These are phyloP conservation scores for Chaetura pelagica DNA, from an alignment of 2,113 vertebrate species.

Conservation along the genomic window DNA sequence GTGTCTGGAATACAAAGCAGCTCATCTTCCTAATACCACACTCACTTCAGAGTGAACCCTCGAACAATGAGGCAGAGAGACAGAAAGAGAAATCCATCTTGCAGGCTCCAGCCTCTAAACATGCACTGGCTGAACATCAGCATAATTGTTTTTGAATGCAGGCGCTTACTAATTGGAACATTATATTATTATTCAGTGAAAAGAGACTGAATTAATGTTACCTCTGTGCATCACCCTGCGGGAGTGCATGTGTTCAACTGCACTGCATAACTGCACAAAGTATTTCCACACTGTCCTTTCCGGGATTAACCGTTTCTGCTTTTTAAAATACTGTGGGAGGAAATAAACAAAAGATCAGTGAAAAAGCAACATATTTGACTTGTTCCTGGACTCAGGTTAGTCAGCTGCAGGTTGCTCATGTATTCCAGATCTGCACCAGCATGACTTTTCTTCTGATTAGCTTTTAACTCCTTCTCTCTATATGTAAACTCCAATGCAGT, in stretches of 20 bases:
- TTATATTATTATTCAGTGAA: conserved; percentile 78
- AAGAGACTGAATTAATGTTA: conserved; percentile 79
- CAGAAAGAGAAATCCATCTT: conserved; percentile 61
- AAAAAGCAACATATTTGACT: conserved; percentile 21
- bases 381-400: neutral
- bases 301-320: conserved; percentile 88
- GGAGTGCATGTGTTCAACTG: conserved; percentile 91
- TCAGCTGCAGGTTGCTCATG: conserved; percentile 46
- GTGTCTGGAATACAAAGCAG: conserved; percentile 19
- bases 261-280: conserved; percentile 89
- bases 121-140: conserved; percentile 59
- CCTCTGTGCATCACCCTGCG: conserved; percentile 91
- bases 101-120: conserved; percentile 50
- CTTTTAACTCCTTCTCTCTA: conserved; percentile 72
- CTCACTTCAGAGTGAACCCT: conserved; percentile 31
- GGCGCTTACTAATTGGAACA: conserved; percentile 77
- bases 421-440: conserved; percentile 73
- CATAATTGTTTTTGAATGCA: conserved; percentile 76
- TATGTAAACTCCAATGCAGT: conserved; percentile 41
- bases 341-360: conserved; percentile 62
- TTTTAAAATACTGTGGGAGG: conserved; percentile 86
- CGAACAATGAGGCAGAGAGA: conserved; percentile 28
- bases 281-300: conserved; percentile 91
- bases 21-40: conserved; percentile 1
- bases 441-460: conserved; percentile 68